Evolutionary conservation across 2,888 invertebrate species (phyloP), one percentile per base, ranked within the genome.

Genomic region (Cheilosia soror): DNA sequence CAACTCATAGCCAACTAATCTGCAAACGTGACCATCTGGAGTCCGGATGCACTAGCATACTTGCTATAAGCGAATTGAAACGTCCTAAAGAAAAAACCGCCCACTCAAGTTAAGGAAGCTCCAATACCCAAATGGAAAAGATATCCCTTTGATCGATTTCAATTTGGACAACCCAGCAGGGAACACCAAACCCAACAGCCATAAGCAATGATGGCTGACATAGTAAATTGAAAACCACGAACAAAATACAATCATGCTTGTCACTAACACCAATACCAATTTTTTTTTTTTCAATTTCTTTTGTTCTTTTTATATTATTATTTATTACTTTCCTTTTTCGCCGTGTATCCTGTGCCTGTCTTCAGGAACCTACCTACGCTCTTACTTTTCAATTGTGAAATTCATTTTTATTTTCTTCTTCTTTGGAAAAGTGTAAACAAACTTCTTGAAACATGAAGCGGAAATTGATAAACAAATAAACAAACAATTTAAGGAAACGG

Each of bases 401-500:
- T 84, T 75, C 80, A 80, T 75, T 25, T 84, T 84, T 79, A 62
- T 79, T 79, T 37, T 51, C 62, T 58, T 78, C 66, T 78, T 79
- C 75, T 68, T 47, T 20, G 60, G 77, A 72, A 71, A 78, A 82
- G 80, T 75, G 75, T 75, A 84, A 84, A 80, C 69, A 84, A 84
- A 73, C 75, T 80, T 83, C 58, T 75, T 44, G 55, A 65, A 69
- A 84, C 80, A 75, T 75, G 80, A 84, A 80, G 75, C 80, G 84
- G 75, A 84, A 84, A 84, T 84, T 84, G 57, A 80, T 69, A 69
- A 75, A 69, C 84, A 84, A 84, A 84, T 84, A 84, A 84, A 84
- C 75, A 80, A 84, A 84, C 80, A 84, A 80, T 75, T 84, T 75
- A 75, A 63, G 60, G 51, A 75, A 80, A 84, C 80, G 84, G 75